A percentile compares a stretch with the other conserved stretches of the same genome.
Evolutionary conservation across 2,797 vertebrate genomes (phyloP).

Genomic region (Alcedo quadribrachys): DNA sequence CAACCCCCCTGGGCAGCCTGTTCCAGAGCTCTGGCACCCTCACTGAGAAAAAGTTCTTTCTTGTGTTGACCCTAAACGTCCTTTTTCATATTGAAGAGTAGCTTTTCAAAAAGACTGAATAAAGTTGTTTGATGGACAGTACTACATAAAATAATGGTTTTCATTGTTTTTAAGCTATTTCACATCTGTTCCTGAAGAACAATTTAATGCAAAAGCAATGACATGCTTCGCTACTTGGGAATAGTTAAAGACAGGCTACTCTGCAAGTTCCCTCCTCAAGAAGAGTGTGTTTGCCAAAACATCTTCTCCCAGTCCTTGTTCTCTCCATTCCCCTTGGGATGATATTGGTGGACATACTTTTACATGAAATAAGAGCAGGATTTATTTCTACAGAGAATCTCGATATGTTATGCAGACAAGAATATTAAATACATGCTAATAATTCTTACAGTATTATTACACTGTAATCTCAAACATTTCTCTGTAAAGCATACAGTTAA

Average conservation of each 20-base stretch:
- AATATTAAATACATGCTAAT: not conserved
- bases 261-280: not conserved
- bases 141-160: slow-evolving; percentile 5
- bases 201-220: slow-evolving; percentile 39
- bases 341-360: not conserved
- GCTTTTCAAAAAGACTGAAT: not conserved
- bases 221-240: slow-evolving; percentile 1
- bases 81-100: not conserved
- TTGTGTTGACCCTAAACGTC: not conserved
- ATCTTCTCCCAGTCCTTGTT: not conserved
- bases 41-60: too few species aligned
- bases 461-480: not conserved
- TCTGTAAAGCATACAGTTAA: not conserved
- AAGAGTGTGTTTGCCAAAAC: not conserved
- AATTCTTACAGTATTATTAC: not conserved
- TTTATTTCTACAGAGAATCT: not conserved
- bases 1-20: too few species aligned
- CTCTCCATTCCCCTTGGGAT: not conserved
- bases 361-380: not conserved
- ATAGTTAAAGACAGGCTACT: not conserved
- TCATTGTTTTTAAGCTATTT: slow-evolving; percentile 21
- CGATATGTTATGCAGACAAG: not conserved
- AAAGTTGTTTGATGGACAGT: not conserved
- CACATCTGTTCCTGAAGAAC: not conserved
- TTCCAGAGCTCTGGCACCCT: too few species aligned